Percentiles rank a stretch among this genome's conserved stretches.
These are phyloP conservation scores for Drosophila guanche DNA, from an alignment of 1,140 invertebrate species.

Conservation along the genomic window DNA sequence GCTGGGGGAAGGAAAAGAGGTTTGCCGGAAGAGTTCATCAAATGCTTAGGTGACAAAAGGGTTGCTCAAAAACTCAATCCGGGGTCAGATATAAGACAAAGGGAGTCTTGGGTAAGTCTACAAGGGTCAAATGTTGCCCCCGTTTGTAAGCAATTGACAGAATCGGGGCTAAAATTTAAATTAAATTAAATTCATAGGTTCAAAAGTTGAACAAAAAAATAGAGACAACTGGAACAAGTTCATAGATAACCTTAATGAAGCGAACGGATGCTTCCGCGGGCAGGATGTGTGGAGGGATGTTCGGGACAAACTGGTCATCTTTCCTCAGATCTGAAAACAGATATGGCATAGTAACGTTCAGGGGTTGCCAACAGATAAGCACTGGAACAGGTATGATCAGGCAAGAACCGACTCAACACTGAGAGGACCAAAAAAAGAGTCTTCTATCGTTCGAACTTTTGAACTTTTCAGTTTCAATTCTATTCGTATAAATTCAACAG, in stretches of 20 bases:
- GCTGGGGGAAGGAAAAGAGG: constrained; percentile 22
- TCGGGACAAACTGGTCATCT: constrained; percentile 36
- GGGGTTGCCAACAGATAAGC: constrained; percentile 6
- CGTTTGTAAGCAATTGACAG: constrained; percentile 51
- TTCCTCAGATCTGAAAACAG: constrained; percentile 19
- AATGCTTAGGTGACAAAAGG: constrained; percentile 76
- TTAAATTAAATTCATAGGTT: constrained; percentile 78
- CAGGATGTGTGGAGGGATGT: constrained; percentile 58
- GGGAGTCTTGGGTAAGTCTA: constrained; percentile 12
- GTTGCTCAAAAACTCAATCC: constrained; percentile 47
- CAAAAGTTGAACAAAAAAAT: constrained; percentile 56
- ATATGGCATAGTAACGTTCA: constrained; percentile 28
- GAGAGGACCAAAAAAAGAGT: no score
- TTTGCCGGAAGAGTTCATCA: constrained; percentile 74
- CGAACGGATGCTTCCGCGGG: constrained; percentile 25
- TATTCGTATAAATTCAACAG: constrained; percentile 10
- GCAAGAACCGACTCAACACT: no score
- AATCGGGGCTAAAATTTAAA: constrained; percentile 73
- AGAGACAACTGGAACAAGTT: constrained; percentile 3
- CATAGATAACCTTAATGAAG: constrained; percentile 48
- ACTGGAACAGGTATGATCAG: no score
- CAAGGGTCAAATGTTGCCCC: constrained; percentile 60
- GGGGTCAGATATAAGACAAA: constrained; percentile 75
- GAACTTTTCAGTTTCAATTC: no score
- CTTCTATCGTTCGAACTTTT: no score